Evolutionary conservation across 2,113 vertebrate species (phyloP).

Genomic region (Seriola aureovittata): DNA sequence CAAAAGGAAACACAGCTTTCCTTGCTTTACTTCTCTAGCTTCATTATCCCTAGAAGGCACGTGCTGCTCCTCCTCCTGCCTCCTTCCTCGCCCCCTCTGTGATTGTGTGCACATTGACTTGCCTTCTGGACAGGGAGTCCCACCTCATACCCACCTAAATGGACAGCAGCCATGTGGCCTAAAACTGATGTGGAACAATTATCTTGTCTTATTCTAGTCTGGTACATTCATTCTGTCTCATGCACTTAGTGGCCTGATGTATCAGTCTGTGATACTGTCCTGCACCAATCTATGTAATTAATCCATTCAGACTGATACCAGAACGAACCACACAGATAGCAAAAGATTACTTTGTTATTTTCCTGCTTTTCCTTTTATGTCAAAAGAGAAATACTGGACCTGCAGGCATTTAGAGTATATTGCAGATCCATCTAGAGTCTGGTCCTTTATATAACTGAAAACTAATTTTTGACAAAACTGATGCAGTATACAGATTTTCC

Average conservation of each 20-base stretch:
- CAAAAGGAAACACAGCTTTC: conserved; percentile 58
- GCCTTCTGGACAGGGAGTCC: conserved; percentile 69
- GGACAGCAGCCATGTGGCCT: conserved; percentile 60
- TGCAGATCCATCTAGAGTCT: conserved; percentile 23
- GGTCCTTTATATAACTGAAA: conserved; percentile 17
- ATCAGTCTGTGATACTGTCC: conserved; percentile 60
- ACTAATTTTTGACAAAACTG: conserved; percentile 34
- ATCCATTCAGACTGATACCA: conserved; percentile 40
- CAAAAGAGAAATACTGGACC: conserved; percentile 13
- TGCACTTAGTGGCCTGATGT: conserved; percentile 60
- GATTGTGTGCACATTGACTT: conserved; percentile 65
- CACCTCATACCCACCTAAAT: conserved; percentile 51
- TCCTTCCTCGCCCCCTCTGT: conserved; percentile 5
- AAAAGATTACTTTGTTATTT: conserved; percentile 38
- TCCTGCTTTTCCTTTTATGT: conserved; percentile 39
- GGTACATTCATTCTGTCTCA: conserved; percentile 47
- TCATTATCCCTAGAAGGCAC: conserved; percentile 43
- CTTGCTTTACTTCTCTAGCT: conserved; percentile 34
- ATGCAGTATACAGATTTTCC: conserved; percentile 46
- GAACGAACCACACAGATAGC: conserved; percentile 38
- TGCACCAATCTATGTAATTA: conserved; percentile 41
- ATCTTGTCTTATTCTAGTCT: conserved; percentile 54
- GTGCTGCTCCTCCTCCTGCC: conserved; percentile 37
- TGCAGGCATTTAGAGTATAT: conserved; percentile 26
- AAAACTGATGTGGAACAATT: conserved; percentile 60